Percentiles rank a stretch among this genome's conserved stretches.
These are phyloP conservation scores for Xerus inauris DNA, from an alignment of 2,113 vertebrate species.

Conservation along the genomic window DNA sequence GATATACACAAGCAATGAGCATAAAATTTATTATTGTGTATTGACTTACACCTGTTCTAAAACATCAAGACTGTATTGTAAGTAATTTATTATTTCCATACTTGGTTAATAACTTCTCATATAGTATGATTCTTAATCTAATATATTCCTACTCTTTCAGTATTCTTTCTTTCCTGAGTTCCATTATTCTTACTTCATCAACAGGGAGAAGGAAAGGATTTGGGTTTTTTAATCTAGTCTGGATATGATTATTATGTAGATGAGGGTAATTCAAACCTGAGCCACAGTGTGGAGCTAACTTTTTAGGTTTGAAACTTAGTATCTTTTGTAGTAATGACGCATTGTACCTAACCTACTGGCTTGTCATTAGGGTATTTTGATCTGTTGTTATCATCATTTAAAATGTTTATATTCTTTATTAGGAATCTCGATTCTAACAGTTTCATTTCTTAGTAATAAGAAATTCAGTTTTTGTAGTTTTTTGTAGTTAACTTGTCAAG, in stretches of 20 bases:
- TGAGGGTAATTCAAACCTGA: background rate
- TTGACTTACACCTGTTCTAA: slow-evolving; percentile 19
- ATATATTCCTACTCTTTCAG: background rate
- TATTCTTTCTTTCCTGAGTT: background rate
- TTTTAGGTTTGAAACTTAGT: slow-evolving; percentile 16
- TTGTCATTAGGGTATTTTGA: slow-evolving; percentile 12
- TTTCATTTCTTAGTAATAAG: background rate
- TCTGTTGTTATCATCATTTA: background rate
- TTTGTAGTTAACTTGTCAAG: background rate
- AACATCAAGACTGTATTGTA: slow-evolving; percentile 5
- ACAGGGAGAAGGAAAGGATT: background rate
- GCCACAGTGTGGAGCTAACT: background rate
- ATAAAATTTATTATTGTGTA: slow-evolving; percentile 23
- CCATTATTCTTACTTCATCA: background rate
- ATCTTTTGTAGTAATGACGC: background rate
- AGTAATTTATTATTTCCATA: background rate
- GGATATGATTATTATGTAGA: background rate
- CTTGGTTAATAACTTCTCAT: background rate
- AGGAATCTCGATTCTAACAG: background rate
- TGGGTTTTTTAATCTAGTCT: background rate
- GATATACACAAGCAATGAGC: background rate
- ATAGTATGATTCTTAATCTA: background rate
- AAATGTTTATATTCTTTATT: background rate
- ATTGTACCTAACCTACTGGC: background rate
- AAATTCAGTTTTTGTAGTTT: background rate